Percentiles rank a stretch among this genome's conserved stretches.
These are phyloP conservation scores for Grus americana DNA, from an alignment of 2,113 vertebrate genomes.

Conservation along the genomic window DNA sequence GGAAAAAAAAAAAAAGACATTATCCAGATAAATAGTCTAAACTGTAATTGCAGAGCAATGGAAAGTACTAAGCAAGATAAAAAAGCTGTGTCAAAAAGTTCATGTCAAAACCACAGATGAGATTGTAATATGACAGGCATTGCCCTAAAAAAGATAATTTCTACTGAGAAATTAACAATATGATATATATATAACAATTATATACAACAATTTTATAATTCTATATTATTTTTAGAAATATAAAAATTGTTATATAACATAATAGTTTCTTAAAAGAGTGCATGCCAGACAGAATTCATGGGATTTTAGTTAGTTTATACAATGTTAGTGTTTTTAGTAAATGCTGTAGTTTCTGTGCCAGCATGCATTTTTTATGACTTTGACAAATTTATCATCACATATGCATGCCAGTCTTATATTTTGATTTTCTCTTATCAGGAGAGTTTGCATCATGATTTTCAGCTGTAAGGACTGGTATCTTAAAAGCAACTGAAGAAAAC, in stretches of 20 bases:
- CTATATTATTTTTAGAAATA: neutral
- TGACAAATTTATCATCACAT: neutral
- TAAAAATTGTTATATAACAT: neutral
- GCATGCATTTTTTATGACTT: neutral
- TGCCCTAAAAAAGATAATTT: neutral
- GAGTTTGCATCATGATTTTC: neutral
- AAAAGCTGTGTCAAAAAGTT: neutral
- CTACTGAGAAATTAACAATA: neutral
- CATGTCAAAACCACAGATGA: neutral
- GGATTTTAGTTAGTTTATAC: neutral
- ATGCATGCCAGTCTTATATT: neutral
- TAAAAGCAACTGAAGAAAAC: neutral
- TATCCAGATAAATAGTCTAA: neutral
- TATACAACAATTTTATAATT: neutral
- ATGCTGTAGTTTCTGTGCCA: neutral
- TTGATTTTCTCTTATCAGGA: neutral
- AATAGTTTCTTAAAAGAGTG: neutral
- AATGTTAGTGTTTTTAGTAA: neutral
- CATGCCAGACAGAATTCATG: neutral
- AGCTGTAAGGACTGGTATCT: neutral
- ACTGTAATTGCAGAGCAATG: neutral
- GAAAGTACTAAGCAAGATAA: neutral
- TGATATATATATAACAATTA: neutral
- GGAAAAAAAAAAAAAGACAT: too few species aligned
- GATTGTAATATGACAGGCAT: neutral